Conservation (phyloP, 2,888 invertebrate genomes). For the Oscheius sp. region DNA sequence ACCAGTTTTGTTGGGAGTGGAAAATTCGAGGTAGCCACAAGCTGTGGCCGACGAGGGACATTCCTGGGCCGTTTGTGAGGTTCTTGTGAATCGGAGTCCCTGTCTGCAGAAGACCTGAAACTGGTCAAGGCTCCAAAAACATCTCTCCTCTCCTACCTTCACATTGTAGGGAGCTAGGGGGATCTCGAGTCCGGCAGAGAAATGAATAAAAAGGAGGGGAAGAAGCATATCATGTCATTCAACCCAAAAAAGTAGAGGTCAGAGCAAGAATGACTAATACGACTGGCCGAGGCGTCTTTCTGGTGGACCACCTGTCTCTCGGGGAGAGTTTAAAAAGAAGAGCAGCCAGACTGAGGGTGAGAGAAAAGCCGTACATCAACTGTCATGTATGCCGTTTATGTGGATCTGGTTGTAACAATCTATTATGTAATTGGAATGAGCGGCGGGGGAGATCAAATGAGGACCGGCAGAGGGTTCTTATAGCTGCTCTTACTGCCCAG, state of each 20-base stretch:
- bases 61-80: slow-evolving; percentile 48
- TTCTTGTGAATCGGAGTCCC: slow-evolving; percentile 47
- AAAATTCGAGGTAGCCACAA: slow-evolving; percentile 55
- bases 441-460: too few species aligned
- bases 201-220: not conserved
- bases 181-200: not conserved
- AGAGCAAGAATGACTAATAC: slow-evolving; percentile 32
- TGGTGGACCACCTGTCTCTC: slow-evolving; percentile 21
- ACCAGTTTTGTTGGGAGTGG: slow-evolving; percentile 33
- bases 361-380: slow-evolving; percentile 15
- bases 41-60: slow-evolving; percentile 57
- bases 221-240: slow-evolving; percentile 1
- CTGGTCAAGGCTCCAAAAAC: not conserved
- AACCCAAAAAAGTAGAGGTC: not conserved
- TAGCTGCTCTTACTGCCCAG: too few species aligned
- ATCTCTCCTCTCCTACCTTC: slow-evolving; percentile 39
- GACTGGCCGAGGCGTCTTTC: slow-evolving; percentile 15
- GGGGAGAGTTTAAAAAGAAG: slow-evolving; percentile 28
- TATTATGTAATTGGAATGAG: too few species aligned
- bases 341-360: slow-evolving; percentile 1
- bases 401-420: too few species aligned
- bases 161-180: slow-evolving; percentile 62
- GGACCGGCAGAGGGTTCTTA: too few species aligned
- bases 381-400: slow-evolving; percentile 14
- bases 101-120: slow-evolving; percentile 56